Evolutionary conservation across 2,113 vertebrate species (phyloP).

Genomic region (Planiliza haematocheilus): DNA sequence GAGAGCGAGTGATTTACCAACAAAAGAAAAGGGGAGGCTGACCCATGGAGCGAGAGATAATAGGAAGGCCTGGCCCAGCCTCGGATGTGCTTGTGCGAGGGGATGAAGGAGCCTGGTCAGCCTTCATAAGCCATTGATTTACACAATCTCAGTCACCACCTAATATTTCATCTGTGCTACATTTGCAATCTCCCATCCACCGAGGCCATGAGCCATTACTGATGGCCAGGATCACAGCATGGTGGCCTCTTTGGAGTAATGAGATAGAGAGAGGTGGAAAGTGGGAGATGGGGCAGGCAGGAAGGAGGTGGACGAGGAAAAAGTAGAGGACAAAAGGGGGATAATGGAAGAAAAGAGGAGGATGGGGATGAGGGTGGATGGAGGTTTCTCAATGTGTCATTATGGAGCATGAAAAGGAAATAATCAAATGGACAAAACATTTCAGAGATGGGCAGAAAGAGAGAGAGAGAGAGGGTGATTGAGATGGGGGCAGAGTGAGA

Average conservation of each 20-base stretch:
- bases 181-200: slow-evolving; percentile 74
- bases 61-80: slow-evolving; percentile 46
- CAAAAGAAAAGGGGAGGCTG: slow-evolving; percentile 51
- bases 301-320: slow-evolving; percentile 52
- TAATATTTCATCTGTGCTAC: slow-evolving; percentile 79
- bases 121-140: slow-evolving; percentile 81
- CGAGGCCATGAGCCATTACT: slow-evolving; percentile 78
- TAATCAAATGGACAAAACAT: slow-evolving; percentile 72
- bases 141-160: slow-evolving; percentile 73
- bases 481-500: slow-evolving; percentile 63
- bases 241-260: slow-evolving; percentile 75
- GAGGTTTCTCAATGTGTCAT: slow-evolving; percentile 74
- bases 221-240: slow-evolving; percentile 75
- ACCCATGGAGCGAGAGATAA: slow-evolving; percentile 50
- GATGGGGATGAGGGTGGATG: slow-evolving; percentile 54
- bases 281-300: slow-evolving; percentile 63
- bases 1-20: slow-evolving; percentile 61
- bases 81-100: slow-evolving; percentile 48
- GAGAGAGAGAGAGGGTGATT: slow-evolving; percentile 33
- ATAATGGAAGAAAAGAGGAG: slow-evolving; percentile 72
- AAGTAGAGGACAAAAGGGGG: slow-evolving; percentile 67
- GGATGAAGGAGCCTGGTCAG: slow-evolving; percentile 65
- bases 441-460: slow-evolving; percentile 58
- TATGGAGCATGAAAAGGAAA: slow-evolving; percentile 75
- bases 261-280: slow-evolving; percentile 75